phyloP scores from a whole-genome alignment of 2,888 invertebrate species.

The Pyrochroa serraticornis region DNA sequence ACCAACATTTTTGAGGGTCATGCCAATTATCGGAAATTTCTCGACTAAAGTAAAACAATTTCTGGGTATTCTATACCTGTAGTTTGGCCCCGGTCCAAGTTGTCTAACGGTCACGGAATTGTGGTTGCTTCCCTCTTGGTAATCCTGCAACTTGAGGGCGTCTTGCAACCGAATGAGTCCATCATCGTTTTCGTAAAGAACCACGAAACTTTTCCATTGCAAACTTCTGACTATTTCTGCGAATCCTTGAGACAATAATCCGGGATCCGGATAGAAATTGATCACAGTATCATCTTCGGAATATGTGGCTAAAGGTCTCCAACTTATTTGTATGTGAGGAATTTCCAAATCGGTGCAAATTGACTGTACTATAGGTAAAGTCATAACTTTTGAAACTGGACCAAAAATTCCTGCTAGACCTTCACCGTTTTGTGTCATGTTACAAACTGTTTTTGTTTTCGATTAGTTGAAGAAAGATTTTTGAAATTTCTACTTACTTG shows the following conservation, averaged over 20 bases:
- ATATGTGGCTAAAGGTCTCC: conserved; percentile 67
- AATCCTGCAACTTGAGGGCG: conserved; percentile 66
- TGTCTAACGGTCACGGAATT: conserved; percentile 42
- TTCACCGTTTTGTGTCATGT: conserved; percentile 58
- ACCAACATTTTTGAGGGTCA: too few species aligned
- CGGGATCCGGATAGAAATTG: conserved; percentile 53
- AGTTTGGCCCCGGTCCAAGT: conserved; percentile 42
- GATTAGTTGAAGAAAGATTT: neutral
- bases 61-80: conserved; percentile 40
- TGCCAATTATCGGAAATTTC: too few species aligned
- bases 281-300: conserved; percentile 60
- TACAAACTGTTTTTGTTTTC: conserved; percentile 64
- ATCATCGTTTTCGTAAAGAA: conserved; percentile 78
- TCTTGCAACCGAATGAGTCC: conserved; percentile 80
- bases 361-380: conserved; percentile 76
- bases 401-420: conserved; percentile 85
- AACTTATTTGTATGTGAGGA: conserved; percentile 81
- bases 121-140: conserved; percentile 30
- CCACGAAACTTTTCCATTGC: conserved; percentile 78
- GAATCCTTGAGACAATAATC: conserved; percentile 68
- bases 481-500: conserved; percentile 42
- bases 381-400: conserved; percentile 69
- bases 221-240: conserved; percentile 71
- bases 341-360: conserved; percentile 84
- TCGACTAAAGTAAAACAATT: too few species aligned